Conservation (phyloP, 2,888 invertebrate species). For the Cryptocephalus primarius region DNA sequence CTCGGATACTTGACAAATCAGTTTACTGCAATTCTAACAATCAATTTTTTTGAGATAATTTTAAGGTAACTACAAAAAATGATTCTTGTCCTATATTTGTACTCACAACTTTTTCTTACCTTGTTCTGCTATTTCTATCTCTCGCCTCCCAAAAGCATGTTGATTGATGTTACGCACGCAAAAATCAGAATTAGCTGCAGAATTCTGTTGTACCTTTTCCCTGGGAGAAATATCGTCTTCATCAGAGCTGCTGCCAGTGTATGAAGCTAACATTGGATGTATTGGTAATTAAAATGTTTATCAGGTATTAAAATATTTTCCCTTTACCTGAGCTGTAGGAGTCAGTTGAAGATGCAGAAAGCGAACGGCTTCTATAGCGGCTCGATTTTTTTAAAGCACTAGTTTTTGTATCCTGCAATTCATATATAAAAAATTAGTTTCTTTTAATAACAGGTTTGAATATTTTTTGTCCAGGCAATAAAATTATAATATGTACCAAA, state of each 20-base stretch:
- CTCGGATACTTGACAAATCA: too few relatives aligned
- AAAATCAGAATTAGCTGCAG: conserved; percentile 77
- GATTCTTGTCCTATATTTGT: too few relatives aligned
- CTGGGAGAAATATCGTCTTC: conserved; percentile 90
- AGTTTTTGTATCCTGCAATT: conserved; percentile 43
- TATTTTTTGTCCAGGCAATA: background rate
- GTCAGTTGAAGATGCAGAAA: conserved; percentile 90
- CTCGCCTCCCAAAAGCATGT: conserved; percentile 85
- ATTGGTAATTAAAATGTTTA: too few relatives aligned
- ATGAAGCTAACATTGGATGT: conserved; percentile 31
- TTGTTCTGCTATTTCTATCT: conserved; percentile 97
- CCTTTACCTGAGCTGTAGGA: conserved; percentile 74
- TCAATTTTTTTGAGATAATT: too few relatives aligned
- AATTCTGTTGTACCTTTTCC: conserved; percentile 83
- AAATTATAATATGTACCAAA: background rate
- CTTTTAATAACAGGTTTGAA: background rate
- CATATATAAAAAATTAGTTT: background rate
- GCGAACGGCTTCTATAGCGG: conserved; percentile 77
- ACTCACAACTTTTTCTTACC: conserved; percentile 36
- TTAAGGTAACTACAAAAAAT: too few relatives aligned
- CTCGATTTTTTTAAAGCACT: conserved; percentile 80
- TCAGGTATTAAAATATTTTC: too few relatives aligned
- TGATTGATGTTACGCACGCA: conserved; percentile 91
- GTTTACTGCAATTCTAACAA: too few relatives aligned
- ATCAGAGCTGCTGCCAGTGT: conserved; percentile 82